A percentile compares a stretch with the other conserved stretches of the same genome.
phyloP scores from a whole-genome alignment of 2,113 vertebrate species.

The Bettongia penicillata region DNA sequence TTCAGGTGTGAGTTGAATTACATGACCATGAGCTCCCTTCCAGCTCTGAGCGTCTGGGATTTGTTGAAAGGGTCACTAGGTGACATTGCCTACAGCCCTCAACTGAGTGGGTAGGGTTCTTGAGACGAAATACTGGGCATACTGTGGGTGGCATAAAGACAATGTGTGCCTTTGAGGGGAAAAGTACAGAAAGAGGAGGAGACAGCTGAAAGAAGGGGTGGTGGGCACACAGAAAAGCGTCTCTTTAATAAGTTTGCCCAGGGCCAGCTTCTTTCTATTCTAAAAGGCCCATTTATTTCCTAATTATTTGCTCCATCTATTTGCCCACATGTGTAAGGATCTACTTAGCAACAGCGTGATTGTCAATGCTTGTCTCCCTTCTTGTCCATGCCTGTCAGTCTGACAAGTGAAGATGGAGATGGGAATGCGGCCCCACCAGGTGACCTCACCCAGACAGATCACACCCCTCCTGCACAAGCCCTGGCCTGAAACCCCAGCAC shows the following conservation, averaged over 20 bases:
- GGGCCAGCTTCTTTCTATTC: neutral
- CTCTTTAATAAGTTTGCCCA: neutral
- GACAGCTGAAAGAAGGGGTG: neutral
- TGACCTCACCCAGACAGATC: constrained; percentile 2
- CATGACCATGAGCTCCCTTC: neutral
- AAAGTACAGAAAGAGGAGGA: neutral
- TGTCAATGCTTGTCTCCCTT: neutral
- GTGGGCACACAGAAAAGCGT: neutral
- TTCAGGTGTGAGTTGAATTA: neutral
- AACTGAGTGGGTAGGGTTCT: neutral
- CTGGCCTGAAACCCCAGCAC: neutral
- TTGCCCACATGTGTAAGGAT: constrained; percentile 9
- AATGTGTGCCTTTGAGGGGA: neutral
- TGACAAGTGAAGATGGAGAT: neutral
- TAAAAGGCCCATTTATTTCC: constrained; percentile 10
- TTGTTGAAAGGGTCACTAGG: neutral
- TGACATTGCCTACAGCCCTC: neutral
- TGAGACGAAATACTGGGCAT: neutral
- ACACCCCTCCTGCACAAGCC: neutral
- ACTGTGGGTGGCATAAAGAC: neutral
- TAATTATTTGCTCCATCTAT: constrained; percentile 9
- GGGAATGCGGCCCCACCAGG: neutral
- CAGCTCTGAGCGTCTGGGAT: neutral
- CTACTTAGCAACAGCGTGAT: neutral
- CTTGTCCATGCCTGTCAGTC: neutral